Evolutionary conservation across 2,888 invertebrate species (phyloP).

Genomic region (Macaria notata): DNA sequence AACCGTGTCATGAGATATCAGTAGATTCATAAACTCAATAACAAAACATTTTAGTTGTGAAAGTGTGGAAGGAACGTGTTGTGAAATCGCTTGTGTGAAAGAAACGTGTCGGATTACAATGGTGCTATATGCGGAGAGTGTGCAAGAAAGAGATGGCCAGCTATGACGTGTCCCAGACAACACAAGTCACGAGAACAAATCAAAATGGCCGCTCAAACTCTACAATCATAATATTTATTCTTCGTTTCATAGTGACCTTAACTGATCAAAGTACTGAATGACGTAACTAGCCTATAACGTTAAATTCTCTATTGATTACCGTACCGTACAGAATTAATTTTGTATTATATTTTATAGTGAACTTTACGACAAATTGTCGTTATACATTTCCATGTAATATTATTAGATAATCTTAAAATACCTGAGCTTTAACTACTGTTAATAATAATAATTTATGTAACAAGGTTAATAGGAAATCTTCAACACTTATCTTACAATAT

Average conservation of each 20-base stretch:
- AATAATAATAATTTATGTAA: constrained; percentile 21
- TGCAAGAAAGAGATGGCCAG: constrained; percentile 72
- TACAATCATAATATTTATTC: constrained; percentile 82
- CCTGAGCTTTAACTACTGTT: constrained; percentile 48
- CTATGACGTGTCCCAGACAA: constrained; percentile 78
- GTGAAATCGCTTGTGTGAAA: constrained; percentile 81
- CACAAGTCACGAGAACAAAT: constrained; percentile 79
- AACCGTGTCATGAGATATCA: constrained; percentile 75
- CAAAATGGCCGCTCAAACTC: constrained; percentile 80
- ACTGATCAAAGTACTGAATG: constrained; percentile 79
- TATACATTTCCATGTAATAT: constrained; percentile 57
- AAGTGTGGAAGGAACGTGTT: constrained; percentile 80
- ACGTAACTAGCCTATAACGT: constrained; percentile 68
- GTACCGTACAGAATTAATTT: constrained; percentile 15
- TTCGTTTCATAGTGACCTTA: constrained; percentile 80
- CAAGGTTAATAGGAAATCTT: constrained; percentile 19
- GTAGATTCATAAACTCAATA: constrained; percentile 77
- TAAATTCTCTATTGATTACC: constrained; percentile 31
- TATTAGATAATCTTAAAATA: constrained; percentile 24
- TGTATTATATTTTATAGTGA: constrained; percentile 30
- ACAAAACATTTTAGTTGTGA: constrained; percentile 80
- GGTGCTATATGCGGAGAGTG: constrained; percentile 81
- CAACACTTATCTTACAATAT: constrained; percentile 12
- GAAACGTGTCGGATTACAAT: constrained; percentile 82
- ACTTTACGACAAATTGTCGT: constrained; percentile 45